Base-by-base conservation (phyloP, 2,113 vertebrate species). In the Pagrus major region DNA sequence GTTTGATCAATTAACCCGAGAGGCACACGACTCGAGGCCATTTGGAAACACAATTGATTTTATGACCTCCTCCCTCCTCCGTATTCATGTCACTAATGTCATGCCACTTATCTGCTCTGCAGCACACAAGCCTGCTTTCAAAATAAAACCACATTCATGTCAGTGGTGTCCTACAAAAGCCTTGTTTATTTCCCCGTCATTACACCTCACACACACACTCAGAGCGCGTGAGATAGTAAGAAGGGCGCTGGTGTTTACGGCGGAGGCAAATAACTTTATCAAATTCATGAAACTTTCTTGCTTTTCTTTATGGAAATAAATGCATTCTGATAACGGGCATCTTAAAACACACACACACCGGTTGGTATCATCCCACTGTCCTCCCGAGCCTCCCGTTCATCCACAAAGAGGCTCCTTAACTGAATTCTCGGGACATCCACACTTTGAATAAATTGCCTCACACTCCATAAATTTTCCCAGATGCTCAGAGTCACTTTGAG, bases 401-500 rank as follows among this genome's bases (percentile, higher is more conserved):
- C 52, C 42, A 51, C 44, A 39, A 52, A 66, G 42, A 46, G 21
- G 27, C 70, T 54, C 61, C 52, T 51, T 78, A 69, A 72, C 56
- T 11, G 70, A 69, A 91, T 85, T 86, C 88, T 72, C 16, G 10
- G 66, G 76, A 85, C 85, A 76, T 84, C 47, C 74, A 12, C 59
- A 6, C 73, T 49, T 71, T 78, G 86, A 91, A 90, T 91, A 89
- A 91, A 90, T 91, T 60, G 72, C 63, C 77, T 87, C 89, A 87
- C 88, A 91, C 85, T 88, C 72, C 88, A 92, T 88, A 92, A 88
- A 92, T 89, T 86, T 66, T 84, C 74, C 79, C 84, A 91, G 91
- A 92, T 88, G 86, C 86, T 81, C 33, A 65, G 81, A 87, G 89
- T 90, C 89, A 92, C 90, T 88, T 92, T 93, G 88, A 88, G 64